These are phyloP conservation scores for Sakesphorus luctuosus DNA, from an alignment of 2,113 vertebrate genomes.

Conservation along the genomic window DNA sequence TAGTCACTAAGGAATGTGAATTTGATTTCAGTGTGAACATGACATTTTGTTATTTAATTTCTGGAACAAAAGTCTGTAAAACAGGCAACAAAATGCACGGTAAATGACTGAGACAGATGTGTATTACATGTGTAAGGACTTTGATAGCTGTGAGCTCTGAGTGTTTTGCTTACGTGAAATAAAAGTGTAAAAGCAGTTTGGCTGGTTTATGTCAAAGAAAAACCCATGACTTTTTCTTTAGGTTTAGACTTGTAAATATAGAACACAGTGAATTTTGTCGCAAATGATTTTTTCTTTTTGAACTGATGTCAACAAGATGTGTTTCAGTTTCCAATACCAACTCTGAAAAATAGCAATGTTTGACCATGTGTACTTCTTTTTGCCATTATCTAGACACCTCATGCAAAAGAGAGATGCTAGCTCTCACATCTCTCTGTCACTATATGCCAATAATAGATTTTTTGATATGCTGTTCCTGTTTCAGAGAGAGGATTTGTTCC, in stretches of 20 bases:
- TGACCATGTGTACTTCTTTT: background rate
- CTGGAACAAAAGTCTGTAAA: background rate
- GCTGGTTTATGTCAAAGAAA: background rate
- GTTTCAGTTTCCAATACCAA: background rate
- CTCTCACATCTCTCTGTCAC: background rate
- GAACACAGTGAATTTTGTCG: background rate
- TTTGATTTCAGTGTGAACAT: background rate
- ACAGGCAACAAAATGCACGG: background rate
- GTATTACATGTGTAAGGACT: background rate
- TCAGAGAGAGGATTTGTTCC: background rate
- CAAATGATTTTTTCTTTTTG: background rate
- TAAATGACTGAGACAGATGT: background rate
- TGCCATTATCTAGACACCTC: background rate
- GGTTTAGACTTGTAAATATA: background rate
- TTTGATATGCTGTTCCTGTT: background rate
- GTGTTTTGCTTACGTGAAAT: background rate
- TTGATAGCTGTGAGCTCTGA: background rate
- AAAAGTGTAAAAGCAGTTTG: background rate
- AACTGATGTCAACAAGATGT: background rate
- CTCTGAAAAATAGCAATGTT: background rate
- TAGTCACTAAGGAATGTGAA: background rate
- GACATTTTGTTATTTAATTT: background rate
- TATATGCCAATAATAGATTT: background rate
- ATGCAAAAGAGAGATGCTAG: background rate
- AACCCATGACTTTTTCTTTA: background rate